Base-by-base conservation (phyloP, 35 echinoderm and acorn worm species). In the Anneissia japonica region DNA sequence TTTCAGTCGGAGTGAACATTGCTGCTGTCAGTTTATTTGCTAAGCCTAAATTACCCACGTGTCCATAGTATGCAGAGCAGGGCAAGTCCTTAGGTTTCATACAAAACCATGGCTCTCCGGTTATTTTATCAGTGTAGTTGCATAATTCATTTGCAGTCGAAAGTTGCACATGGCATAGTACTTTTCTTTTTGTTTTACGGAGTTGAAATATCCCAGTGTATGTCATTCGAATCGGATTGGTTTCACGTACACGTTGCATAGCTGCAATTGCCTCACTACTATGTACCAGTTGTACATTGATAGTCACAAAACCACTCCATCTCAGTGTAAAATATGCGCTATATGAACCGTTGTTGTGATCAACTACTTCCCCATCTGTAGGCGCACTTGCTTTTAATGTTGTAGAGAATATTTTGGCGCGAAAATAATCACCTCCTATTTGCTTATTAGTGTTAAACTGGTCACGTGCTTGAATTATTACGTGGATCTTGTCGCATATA, bases 291-390 rank as follows among this genome's bases (percentile, higher is more conserved):
- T 41, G 86, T 21, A 91, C 38, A 38, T 72, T 33, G 1, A 91
- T 81, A 11, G 14, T 29, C 2, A 55, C 78, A 35, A 10, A 26
- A 11, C 89, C 89, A 23, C 43, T 35, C 89, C 89, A 91, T 28
- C 76, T 64, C 16, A 81, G 46, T 35, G 45, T 82, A 35, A 91
- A 83, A 41, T 82, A 73, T 11, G 56, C 89, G 46, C 72, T 85
- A 36, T 91, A 91, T 5, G 89, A 81, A 26, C 89, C 89, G 38
- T 91, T 91, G 38, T 51, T 39, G 28, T 84, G 77, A 73, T 91
- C 89, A 16, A 83, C 74, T 10, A 91, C 73, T 31, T 76, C 46
- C 29, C 81, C 77, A 31, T 37, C 73, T 30, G 32, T 41, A 1
- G 89, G 31, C 45, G 75, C 79, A 46, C 77, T 79, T 74, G 43